These are phyloP conservation scores for Oreortyx pictus DNA, from an alignment of 2,797 vertebrate genomes.

Conservation along the genomic window DNA sequence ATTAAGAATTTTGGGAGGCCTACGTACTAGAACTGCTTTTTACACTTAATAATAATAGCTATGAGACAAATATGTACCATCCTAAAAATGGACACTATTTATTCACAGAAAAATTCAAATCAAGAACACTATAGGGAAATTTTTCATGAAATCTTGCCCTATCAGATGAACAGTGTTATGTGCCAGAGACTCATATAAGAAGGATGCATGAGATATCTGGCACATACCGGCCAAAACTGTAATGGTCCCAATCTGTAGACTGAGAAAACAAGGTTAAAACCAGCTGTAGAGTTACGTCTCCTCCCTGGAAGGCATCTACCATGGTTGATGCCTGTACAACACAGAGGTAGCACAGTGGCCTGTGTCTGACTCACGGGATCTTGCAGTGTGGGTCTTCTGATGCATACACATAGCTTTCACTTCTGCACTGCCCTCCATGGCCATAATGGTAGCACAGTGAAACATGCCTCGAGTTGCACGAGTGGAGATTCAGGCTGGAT, in stretches of 20 bases:
- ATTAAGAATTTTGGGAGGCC: not conserved
- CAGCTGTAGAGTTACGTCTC: not conserved
- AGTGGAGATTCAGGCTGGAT: too few relatives aligned
- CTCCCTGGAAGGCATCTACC: not conserved
- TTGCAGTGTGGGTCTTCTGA: not conserved
- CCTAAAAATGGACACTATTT: not conserved
- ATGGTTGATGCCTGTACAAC: not conserved
- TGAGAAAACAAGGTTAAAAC: not conserved
- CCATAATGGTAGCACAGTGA: too few relatives aligned
- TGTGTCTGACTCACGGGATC: accelerated
- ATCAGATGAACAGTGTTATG: not conserved
- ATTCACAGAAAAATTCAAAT: not conserved
- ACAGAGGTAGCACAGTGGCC: accelerated
- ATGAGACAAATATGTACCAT: not conserved
- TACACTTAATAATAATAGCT: not conserved
- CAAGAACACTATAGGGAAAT: not conserved
- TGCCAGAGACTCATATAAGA: not conserved
- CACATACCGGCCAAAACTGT: not conserved
- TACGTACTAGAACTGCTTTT: not conserved
- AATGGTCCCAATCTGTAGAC: not conserved
- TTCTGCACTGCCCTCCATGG: not conserved
- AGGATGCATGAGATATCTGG: not conserved
- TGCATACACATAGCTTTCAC: too few relatives aligned
- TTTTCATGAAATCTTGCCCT: not conserved
- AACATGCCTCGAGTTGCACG: too few relatives aligned